Base-by-base conservation (phyloP, 2,888 invertebrate genomes). In the Philopedon plagiatum region DNA sequence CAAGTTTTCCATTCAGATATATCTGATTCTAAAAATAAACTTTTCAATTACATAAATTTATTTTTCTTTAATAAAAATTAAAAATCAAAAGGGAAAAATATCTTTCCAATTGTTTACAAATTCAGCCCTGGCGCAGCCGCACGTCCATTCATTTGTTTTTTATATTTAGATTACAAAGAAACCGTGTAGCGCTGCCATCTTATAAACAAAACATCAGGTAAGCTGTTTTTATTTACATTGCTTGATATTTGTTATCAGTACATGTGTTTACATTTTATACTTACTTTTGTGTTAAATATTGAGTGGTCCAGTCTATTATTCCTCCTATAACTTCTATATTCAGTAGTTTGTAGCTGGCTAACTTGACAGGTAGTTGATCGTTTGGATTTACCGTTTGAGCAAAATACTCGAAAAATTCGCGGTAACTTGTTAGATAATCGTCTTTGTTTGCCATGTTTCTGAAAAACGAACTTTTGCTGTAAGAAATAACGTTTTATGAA, bases 271-370 rank as follows among this genome's bases (percentile, higher is more conserved):
- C 21, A 9, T 21, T 32, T 23, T 44, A 66, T 71, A 89, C 91
- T 91, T 87, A 94, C 94, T 91, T 92, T 85, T 91, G 91, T 78
- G 90, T 90, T 80, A 94, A 88, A 86, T 93, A 94, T 83, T 93
- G 92, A 66, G 92, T 89, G 58, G 90, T 90, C 91, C 93, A 93
- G 85, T 92, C 91, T 70, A 93, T 88, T 75, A 93, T 90, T 83
- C 93, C 93, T 54, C 93, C 94, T 78, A 90, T 87, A 71, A 94
- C 86, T 86, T 94, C 94, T 8, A 87, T 85, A 78, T 91, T 90
- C 46, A 90, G 88, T 79, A 93, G 88, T 75, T 91, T 89, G 83
- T 92, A 91, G 76, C 90, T 89, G 76, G 90, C 90, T 71, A 92
- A 90, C 82, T 91, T 90, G 56, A 93, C 91, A 62, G 93, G 93